Evolutionary conservation across 2,888 invertebrate species (phyloP), one percentile per base, ranked within the genome.

Genomic region (Tenthredo scrophulariae): DNA sequence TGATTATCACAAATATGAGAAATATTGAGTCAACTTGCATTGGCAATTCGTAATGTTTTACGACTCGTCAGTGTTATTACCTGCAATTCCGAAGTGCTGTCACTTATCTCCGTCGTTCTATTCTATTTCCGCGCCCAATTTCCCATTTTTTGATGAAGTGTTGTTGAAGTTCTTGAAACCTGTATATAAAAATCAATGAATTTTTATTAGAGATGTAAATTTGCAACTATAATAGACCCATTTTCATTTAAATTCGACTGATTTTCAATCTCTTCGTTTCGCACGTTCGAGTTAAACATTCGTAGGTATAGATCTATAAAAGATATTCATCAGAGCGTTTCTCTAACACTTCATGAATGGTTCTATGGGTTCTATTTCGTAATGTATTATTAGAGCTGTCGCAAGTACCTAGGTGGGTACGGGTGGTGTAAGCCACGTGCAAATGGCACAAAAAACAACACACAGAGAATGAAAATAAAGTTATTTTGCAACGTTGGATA

Each of bases 321-420:
- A 40, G 37, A 80, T 62, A 75, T 46, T 46, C 46, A 7, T 46
- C 22, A 26, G 13, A 43, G 46, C 75, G 75, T 75, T 75, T 29
- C 54, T 50, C n/a, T 77, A 46, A 18, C 50, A 77, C 40, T 43
- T 77, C 77, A 50, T 77, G 50, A 77, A 54, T 54, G 22, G 40
- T 50, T 62, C 18, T 33, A 29, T 77, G 33, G 22, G 40, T 50
- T 62, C 18, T 33, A 29, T 77, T 50, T 77, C 77, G 77, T 33
- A 77, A 77, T n/a, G 77, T 33, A 77, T 77, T 77, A 77, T 77
- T 77, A 54, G 33, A n/a, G 77, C 40, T 62, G 80, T 80, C 40
- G 80, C 80, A 80, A 80, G 22, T 26, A 18, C 9, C 15, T 18
- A 50, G 26, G 26, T 62, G 62, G 58, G 58, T 62, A 37, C 50